Evolutionary conservation across 2,888 invertebrate species (phyloP).

Genomic region (Brachynemurus nebulosus): DNA sequence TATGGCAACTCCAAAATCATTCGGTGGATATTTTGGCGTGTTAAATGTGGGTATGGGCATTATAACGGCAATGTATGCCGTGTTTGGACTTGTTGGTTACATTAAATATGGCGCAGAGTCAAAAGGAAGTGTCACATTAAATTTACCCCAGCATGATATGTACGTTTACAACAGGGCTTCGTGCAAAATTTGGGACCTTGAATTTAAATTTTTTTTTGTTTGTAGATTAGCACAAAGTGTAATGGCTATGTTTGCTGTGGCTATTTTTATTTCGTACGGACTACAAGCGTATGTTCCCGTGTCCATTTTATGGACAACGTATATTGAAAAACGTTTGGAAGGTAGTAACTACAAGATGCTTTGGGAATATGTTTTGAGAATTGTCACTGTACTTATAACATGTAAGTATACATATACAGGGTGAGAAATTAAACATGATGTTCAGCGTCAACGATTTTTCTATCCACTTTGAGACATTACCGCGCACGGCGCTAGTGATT

Average conservation of each 20-base stretch:
- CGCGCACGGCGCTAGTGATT: too few relatives aligned
- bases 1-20: constrained; percentile 71
- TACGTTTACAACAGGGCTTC: constrained; percentile 29
- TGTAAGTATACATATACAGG: constrained; percentile 25
- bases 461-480: too few relatives aligned
- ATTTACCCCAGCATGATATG: constrained; percentile 48
- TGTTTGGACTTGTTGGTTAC: constrained; percentile 75
- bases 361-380: constrained; percentile 29
- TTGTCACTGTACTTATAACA: constrained; percentile 29
- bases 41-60: constrained; percentile 69
- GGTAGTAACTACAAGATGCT: constrained; percentile 21
- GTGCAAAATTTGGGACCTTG: neutral
- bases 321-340: constrained; percentile 28
- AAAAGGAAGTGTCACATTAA: constrained; percentile 65
- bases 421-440: too few relatives aligned
- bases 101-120: constrained; percentile 58
- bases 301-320: constrained; percentile 54
- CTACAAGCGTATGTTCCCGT: constrained; percentile 84
- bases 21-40: constrained; percentile 63
- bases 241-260: constrained; percentile 45
- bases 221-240: constrained; percentile 49
- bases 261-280: constrained; percentile 71
- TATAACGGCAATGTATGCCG: constrained; percentile 61
- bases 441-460: too few relatives aligned
- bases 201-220: constrained; percentile 8